Conservation (phyloP, 2,797 vertebrate species). For the Enteromius treurensis region DNA sequence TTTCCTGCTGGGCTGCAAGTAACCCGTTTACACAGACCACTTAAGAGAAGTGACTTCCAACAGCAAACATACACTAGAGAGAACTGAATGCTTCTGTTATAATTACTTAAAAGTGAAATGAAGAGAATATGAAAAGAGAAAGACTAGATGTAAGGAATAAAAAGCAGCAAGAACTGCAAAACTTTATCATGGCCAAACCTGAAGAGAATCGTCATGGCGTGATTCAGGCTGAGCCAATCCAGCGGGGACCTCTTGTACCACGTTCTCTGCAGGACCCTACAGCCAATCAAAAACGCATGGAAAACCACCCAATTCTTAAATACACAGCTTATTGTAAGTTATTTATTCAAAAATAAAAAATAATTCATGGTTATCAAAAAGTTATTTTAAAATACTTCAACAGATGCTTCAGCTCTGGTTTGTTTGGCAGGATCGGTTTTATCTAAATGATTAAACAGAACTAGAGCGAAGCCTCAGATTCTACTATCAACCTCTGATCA, state of each 20-base stretch:
- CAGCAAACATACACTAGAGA: slow-evolving; percentile 13
- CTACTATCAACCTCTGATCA: background rate
- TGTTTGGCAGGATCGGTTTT: background rate
- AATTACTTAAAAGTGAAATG: background rate
- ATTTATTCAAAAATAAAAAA: background rate
- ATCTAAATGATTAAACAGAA: slow-evolving; percentile 13
- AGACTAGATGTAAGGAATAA: background rate
- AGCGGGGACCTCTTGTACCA: slow-evolving; percentile 61
- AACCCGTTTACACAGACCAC: background rate
- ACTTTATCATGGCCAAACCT: slow-evolving; percentile 50
- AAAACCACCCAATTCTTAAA: background rate
- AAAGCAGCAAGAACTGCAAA: background rate
- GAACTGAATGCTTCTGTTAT: background rate
- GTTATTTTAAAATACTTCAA: background rate
- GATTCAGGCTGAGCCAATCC: slow-evolving; percentile 60
- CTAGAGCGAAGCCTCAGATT: background rate
- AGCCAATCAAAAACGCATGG: slow-evolving; percentile 42
- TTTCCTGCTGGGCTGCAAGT: background rate
- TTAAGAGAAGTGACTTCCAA: background rate
- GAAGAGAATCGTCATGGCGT: slow-evolving; percentile 76
- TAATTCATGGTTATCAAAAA: background rate
- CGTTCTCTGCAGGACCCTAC: slow-evolving; percentile 54
- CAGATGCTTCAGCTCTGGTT: background rate
- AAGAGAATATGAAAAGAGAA: slow-evolving; percentile 1
- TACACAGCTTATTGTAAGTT: background rate